These are phyloP conservation scores for Dendrolimus pini DNA, from an alignment of 2,888 invertebrate genomes.

Conservation along the genomic window DNA sequence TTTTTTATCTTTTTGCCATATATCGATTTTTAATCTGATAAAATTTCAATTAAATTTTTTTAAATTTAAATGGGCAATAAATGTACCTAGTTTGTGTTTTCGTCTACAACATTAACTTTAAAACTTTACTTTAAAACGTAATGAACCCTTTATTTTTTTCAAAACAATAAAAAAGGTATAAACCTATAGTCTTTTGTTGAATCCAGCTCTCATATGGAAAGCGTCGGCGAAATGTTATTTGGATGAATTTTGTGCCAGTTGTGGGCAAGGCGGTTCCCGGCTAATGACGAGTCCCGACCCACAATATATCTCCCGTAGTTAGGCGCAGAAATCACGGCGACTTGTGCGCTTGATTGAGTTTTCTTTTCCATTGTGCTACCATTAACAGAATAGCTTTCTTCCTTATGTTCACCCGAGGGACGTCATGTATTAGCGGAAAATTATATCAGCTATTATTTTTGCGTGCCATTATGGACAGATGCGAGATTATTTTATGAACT, in stretches of 20 bases:
- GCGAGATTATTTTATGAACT: neutral
- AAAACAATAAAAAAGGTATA: too few relatives aligned
- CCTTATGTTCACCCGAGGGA: constrained; percentile 43
- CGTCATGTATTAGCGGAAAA: constrained; percentile 61
- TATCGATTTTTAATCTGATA: neutral
- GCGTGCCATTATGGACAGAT: constrained; percentile 4
- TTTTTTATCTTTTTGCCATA: neutral
- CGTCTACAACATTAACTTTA: too few relatives aligned
- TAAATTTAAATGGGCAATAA: too few relatives aligned
- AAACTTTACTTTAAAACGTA: too few relatives aligned
- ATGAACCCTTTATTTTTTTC: too few relatives aligned
- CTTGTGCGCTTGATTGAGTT: constrained; percentile 71
- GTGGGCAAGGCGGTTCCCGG: constrained; percentile 46
- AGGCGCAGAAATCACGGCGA: constrained; percentile 70
- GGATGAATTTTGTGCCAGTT: constrained; percentile 42
- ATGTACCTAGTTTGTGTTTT: too few relatives aligned
- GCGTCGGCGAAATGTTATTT: constrained; percentile 49
- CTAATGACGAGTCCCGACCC: constrained; percentile 61
- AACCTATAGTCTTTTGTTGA: too few relatives aligned
- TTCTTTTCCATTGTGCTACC: constrained; percentile 70
- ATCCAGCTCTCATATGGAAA: constrained; percentile 46
- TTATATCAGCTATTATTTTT: constrained; percentile 65
- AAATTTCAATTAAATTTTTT: too few relatives aligned
- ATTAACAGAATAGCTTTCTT: constrained; percentile 70
- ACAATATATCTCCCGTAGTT: constrained; percentile 69